phyloP scores from a whole-genome alignment of 2,113 vertebrate species.

The Phyllostomus discolor region DNA sequence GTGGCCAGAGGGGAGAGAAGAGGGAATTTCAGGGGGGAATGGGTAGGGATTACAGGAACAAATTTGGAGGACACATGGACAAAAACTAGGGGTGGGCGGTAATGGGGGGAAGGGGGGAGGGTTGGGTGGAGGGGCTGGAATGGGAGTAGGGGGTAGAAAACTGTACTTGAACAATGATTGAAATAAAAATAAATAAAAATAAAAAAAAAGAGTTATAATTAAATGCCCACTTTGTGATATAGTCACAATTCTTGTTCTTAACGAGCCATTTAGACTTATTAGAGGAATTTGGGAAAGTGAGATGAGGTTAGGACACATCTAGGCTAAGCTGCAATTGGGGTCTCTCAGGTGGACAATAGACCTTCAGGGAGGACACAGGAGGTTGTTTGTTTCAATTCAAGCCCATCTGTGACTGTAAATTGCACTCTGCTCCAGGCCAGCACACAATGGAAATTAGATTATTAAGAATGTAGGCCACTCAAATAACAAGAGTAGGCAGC shows the following conservation, averaged over 20 bases:
- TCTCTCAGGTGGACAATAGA: not conserved
- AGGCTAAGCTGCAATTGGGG: not conserved
- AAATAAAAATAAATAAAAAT: no score
- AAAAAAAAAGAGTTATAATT: not conserved
- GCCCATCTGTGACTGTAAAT: constrained; percentile 31
- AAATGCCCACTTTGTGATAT: not conserved
- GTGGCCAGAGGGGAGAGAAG: no score
- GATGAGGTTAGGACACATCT: not conserved
- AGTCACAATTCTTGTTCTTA: not conserved
- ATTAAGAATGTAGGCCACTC: constrained; percentile 41
- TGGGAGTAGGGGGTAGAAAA: no score
- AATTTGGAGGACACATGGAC: no score
- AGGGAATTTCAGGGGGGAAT: no score
- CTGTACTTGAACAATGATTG: no score
- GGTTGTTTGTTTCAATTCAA: not conserved
- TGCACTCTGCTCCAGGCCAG: not conserved
- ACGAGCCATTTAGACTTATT: not conserved
- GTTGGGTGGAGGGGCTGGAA: no score
- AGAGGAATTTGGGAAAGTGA: not conserved
- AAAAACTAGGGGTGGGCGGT: no score
- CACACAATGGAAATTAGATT: constrained; percentile 53
- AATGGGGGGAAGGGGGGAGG: no score
- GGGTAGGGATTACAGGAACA: no score
- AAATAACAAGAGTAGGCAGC: constrained; percentile 30
- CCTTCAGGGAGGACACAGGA: not conserved